phyloP scores from a whole-genome alignment of 2,797 vertebrate genomes.

The Enteromius afrohamiltoni region DNA sequence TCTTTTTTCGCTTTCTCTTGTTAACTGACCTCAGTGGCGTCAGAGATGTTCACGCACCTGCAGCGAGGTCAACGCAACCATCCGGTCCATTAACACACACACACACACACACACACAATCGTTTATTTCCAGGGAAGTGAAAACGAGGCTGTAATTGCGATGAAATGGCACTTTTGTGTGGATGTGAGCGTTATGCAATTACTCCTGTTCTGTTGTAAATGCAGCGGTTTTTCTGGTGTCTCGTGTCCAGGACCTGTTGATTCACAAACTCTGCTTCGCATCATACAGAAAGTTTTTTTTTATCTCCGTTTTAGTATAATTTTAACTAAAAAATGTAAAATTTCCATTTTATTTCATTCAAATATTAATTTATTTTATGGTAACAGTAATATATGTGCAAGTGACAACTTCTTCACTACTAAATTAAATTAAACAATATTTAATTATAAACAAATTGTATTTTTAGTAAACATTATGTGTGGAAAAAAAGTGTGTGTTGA shows the following conservation, averaged over 20 bases:
- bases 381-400: too few species aligned
- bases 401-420: neutral
- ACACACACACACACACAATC: conserved; percentile 12
- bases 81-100: conserved; percentile 49
- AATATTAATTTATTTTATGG: neutral
- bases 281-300: neutral
- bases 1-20: conserved; percentile 51
- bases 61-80: conserved; percentile 47
- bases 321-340: too few species aligned
- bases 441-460: neutral
- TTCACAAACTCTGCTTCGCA: neutral
- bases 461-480: neutral
- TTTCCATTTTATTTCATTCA: neutral
- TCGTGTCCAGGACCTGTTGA: neutral
- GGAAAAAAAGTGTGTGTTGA: neutral
- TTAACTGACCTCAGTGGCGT: conserved; percentile 51
- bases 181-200: conserved; percentile 31
- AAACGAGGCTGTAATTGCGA: conserved; percentile 31
- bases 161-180: conserved; percentile 42
- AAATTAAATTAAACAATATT: neutral
- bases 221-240: neutral
- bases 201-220: neutral
- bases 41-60: conserved; percentile 63
- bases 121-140: conserved; percentile 12
- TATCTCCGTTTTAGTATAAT: neutral